phyloP scores from a whole-genome alignment of 1,140 invertebrate genomes.

The Drosophila leontia region DNA sequence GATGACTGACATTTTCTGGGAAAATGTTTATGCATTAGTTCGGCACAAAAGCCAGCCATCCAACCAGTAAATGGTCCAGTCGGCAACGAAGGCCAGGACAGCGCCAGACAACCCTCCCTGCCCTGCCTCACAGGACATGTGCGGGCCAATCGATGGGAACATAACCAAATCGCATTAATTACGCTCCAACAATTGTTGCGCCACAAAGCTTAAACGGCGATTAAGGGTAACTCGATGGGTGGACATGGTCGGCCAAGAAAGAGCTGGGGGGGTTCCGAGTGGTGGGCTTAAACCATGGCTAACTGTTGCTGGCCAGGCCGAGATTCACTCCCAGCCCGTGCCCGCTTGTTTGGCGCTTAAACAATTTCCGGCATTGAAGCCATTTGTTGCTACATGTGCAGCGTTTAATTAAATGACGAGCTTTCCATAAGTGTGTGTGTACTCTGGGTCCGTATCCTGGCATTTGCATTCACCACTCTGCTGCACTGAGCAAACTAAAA shows the following conservation, averaged over 20 bases:
- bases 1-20: conserved; percentile 51
- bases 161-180: conserved; percentile 81
- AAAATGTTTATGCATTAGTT: conserved; percentile 61
- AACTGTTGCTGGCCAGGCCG: conserved; percentile 27
- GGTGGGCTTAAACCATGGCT: conserved; percentile 1
- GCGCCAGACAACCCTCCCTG: conserved; percentile 13
- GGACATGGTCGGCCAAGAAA: neutral
- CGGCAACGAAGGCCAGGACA: conserved; percentile 23
- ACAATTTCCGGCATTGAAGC: conserved; percentile 72
- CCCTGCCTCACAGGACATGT: conserved; percentile 33
- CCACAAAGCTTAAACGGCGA: conserved; percentile 80
- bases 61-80: conserved; percentile 43
- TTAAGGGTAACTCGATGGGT: conserved; percentile 52
- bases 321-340: conserved; percentile 11
- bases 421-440: conserved; percentile 1
- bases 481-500: conserved; percentile 5
- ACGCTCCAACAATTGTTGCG: conserved; percentile 81
- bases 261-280: neutral
- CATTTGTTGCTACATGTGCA: conserved; percentile 58
- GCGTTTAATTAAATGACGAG: conserved; percentile 72
- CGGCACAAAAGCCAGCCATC: conserved; percentile 54
- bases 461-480: conserved; percentile 18
- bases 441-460: neutral
- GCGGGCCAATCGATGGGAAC: conserved; percentile 72
- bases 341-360: conserved; percentile 46